Evolutionary conservation across 2,888 invertebrate species (phyloP), one percentile per base, ranked within the genome.

Genomic region (Drosophila helvetica): DNA sequence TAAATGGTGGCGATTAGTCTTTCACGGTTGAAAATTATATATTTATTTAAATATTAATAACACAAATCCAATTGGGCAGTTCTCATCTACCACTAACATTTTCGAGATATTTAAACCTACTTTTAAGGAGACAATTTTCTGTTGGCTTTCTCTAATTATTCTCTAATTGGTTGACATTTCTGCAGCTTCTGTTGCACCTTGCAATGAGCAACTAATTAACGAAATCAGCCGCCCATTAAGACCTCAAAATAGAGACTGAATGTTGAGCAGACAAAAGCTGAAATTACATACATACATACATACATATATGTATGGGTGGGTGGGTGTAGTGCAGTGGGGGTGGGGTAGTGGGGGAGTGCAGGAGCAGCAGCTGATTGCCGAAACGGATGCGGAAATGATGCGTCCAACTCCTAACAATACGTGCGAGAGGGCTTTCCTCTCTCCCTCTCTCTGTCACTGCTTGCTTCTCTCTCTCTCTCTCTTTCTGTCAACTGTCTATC

Each of bases 341-440:
- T n/a, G n/a, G n/a, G n/a, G n/a, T n/a, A n/a, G 50, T 42, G n/a
- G 15, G 50, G 33, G n/a, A 43, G n/a, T 15, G 53, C 45, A 57
- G 53, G 22, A 50, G 8, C 50, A 22, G 42, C 61, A 33, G 65
- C 77, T 79, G 83, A 82, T 84, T 87, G 79, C 77, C 86, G 66
- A 85, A 83, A 79, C 79, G 88, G 82, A 87, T 71, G 63, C 83
- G 82, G 88, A 85, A 77, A 86, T 79, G 88, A 87, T 77, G 86
- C 70, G 72, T 43, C 70, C 82, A 67, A 79, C 67, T 76, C 66
- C 18, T 38, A 38, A 38, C 38, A 38, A 38, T 7, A 15, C 38
- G 38, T 38, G 38, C 38, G 15, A 15, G 22, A 15, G 30, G 50
- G 61, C 18, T 30, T 38, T 15, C n/a, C 52, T n/a, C 30, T 33